Evolutionary conservation across 2,113 vertebrate genomes (phyloP), one percentile per base, ranked within the genome.

Genomic region (Hymenochirus boettgeri): DNA sequence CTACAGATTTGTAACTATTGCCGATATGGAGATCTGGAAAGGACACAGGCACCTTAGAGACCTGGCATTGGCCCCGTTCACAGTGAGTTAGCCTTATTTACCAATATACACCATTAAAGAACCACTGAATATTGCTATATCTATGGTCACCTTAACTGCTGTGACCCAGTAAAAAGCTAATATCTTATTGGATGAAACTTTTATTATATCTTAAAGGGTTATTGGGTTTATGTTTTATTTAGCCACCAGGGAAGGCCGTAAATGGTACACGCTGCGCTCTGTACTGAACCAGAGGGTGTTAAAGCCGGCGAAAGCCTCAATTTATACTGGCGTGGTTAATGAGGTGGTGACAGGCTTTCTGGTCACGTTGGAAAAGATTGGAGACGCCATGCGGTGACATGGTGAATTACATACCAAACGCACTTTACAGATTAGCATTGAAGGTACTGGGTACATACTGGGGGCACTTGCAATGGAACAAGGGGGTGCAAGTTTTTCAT

Each of bases 1-100:
- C 10, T n/a, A 86, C 1, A 63, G 61, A 3, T 57, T 85, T 1
- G 89, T 99, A 71, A 91, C 95, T 46, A 86, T 98, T 13, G 92
- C 93, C 65, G 90, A 83, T 75, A 96, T 94, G 92, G 83, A 82
- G 2, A 83, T 91, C 29, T 98, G 96, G 95, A 92, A 90, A 81
- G 78, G 71, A 13, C 95, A 97, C 72, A 81, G 95, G 2, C 86
- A 93, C 70, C 72, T 82, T 1, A 82, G 87, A 4, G 86, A 76
- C 58, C 65, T 93, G 65, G 75, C 89, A 54, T 88, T 94, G 0
- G 96, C 95, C 23, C 90, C 90, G 17, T 89, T 98, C 65, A 92
- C 92, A 0, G 95, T 98, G 73, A 92, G 94, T 35, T 13, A 2
- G 33, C 33, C n/a, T n/a, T n/a, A n/a, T n/a, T n/a, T n/a, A n/a